These are phyloP conservation scores for Physocephala rufipes DNA, from an alignment of 2,888 invertebrate species.

Conservation along the genomic window DNA sequence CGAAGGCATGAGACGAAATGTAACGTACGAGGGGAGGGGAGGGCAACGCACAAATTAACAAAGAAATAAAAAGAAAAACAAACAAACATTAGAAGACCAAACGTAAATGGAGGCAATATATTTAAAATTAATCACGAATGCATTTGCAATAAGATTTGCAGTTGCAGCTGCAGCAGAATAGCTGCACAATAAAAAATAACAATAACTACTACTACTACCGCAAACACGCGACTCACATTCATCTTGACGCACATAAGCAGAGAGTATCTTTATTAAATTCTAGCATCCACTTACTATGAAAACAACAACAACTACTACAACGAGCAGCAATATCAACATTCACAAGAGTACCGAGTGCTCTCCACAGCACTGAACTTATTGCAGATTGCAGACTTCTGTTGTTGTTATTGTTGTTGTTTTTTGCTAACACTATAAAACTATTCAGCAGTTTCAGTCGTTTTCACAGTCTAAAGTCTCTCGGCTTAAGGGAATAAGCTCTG, in stretches of 20 bases:
- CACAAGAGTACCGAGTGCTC: too few species aligned
- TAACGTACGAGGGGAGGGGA: not conserved
- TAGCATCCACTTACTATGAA: constrained; percentile 23
- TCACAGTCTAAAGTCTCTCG: constrained; percentile 28
- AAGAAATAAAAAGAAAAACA: not conserved
- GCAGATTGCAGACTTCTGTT: not conserved
- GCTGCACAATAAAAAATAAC: too few species aligned
- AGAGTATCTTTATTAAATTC: constrained; percentile 7
- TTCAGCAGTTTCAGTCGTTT: constrained; percentile 11
- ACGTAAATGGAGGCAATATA: not conserved
- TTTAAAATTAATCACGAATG: too few species aligned
- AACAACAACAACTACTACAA: constrained; percentile 1
- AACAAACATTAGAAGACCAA: not conserved
- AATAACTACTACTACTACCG: too few species aligned
- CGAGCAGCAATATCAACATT: not conserved
- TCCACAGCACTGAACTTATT: too few species aligned
- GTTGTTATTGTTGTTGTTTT: not conserved
- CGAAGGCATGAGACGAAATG: not conserved
- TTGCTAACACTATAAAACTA: constrained; percentile 35
- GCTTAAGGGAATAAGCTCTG: constrained; percentile 3
- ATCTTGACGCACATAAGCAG: too few species aligned
- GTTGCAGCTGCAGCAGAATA: too few species aligned
- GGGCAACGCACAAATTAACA: not conserved
- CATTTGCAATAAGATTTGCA: too few species aligned
- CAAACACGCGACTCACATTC: too few species aligned